Evolutionary conservation across 2,113 vertebrate genomes (phyloP).

Genomic region (Dolichallabes microphthalmus): DNA sequence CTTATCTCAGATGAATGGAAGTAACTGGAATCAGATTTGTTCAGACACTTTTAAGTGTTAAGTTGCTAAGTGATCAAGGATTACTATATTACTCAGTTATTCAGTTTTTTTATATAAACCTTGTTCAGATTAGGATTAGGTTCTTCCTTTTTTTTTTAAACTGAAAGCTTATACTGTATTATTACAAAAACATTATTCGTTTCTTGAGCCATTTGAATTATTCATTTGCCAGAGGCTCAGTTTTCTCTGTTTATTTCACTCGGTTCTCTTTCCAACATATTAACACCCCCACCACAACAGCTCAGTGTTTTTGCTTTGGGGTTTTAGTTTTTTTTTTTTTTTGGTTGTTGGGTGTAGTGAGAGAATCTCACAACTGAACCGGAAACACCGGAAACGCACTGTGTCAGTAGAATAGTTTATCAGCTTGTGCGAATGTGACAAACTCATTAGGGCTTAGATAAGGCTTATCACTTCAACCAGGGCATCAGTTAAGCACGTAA

Average conservation of each 20-base stretch:
- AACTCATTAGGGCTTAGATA: constrained; percentile 36
- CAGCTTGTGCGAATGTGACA: constrained; percentile 22
- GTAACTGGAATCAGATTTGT: constrained; percentile 4
- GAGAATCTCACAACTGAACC: constrained; percentile 34
- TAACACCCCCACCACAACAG: constrained; percentile 32
- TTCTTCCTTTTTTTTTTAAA: constrained; percentile 5
- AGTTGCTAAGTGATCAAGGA: not conserved
- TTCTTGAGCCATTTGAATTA: constrained; percentile 28
- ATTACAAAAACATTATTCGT: not conserved
- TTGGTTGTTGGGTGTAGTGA: constrained; percentile 33
- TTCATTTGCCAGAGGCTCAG: constrained; percentile 27
- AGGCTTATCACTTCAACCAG: constrained; percentile 33
- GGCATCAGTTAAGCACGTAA: constrained; percentile 33
- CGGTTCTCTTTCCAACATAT: constrained; percentile 35
- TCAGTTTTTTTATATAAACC: not conserved
- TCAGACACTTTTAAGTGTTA: not conserved
- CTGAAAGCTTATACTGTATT: not conserved
- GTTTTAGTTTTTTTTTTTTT: constrained; percentile 22
- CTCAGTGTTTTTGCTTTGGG: constrained; percentile 17
- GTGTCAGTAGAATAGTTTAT: constrained; percentile 42
- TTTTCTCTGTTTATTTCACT: constrained; percentile 22
- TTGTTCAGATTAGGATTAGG: not conserved
- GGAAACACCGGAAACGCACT: constrained; percentile 30
- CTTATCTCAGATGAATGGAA: constrained; percentile 26
- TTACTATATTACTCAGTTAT: not conserved